phyloP scores from a whole-genome alignment of 1,140 invertebrate species.

The Drosophila pallidifrons region DNA sequence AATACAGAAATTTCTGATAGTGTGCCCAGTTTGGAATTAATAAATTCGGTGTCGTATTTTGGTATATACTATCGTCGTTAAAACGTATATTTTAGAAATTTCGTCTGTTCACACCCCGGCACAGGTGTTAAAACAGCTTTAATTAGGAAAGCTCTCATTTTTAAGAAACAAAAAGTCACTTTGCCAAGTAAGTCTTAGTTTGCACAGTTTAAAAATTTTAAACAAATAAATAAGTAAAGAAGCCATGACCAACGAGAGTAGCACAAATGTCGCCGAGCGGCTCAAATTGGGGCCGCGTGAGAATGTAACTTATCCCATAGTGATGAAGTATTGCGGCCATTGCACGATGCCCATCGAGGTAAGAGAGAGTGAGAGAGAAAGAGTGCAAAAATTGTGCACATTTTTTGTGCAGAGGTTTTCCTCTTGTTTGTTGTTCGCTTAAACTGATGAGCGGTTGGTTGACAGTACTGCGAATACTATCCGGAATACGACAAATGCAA shows the following conservation, averaged over 20 bases:
- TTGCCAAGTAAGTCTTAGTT: constrained; percentile 13
- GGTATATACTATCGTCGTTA: too few relatives aligned
- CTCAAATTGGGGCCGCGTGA: constrained; percentile 78
- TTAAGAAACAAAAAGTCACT: too few relatives aligned
- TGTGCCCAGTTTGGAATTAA: too few relatives aligned
- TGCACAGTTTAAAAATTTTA: constrained; percentile 15
- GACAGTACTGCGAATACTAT: constrained; percentile 98
- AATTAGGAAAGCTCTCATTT: too few relatives aligned
- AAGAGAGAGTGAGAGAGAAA: constrained; percentile 14
- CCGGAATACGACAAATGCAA: constrained; percentile 99
- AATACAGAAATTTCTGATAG: too few relatives aligned
- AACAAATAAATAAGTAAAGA: background rate
- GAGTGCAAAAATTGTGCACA: background rate
- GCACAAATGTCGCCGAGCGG: constrained; percentile 67
- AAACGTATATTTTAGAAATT: too few relatives aligned
- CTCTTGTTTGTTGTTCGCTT: too few relatives aligned
- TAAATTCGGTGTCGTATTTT: too few relatives aligned
- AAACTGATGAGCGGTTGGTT: background rate
- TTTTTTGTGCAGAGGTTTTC: background rate
- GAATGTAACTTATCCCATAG: constrained; percentile 91
- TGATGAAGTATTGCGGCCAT: constrained; percentile 97
- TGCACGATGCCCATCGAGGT: constrained; percentile 96
- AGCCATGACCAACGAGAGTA: constrained; percentile 68
- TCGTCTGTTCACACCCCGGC: too few relatives aligned
- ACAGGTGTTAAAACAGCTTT: too few relatives aligned